Conservation (phyloP, 2,888 invertebrate species). For the Pedicia rivosa region DNA sequence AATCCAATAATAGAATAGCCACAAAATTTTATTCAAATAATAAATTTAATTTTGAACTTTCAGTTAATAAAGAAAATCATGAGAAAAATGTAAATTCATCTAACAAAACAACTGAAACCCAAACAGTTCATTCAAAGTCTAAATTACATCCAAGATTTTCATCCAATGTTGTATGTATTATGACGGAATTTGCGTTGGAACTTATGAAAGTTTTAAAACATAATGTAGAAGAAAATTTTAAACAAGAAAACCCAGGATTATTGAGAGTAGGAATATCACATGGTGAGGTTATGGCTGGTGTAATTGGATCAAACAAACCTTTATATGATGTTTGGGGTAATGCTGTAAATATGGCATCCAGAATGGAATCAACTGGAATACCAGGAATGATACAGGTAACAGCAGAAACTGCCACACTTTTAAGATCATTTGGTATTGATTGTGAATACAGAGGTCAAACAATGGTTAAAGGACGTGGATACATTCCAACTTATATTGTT, state of each 20-base stretch:
- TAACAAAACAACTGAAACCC: conserved; percentile 5
- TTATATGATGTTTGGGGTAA: conserved; percentile 96
- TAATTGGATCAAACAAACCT: conserved; percentile 86
- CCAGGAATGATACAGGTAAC: conserved; percentile 66
- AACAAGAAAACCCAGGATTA: conserved; percentile 23
- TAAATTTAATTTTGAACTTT: neutral
- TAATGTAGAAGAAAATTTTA: conserved; percentile 42
- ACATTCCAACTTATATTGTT: conserved; percentile 57
- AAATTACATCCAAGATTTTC: conserved; percentile 18
- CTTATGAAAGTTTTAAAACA: conserved; percentile 48
- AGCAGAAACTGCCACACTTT: conserved; percentile 49
- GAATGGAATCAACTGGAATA: conserved; percentile 87
- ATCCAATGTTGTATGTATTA: conserved; percentile 34
- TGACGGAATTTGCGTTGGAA: conserved; percentile 57
- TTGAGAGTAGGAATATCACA: conserved; percentile 58
- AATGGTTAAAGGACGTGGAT: conserved; percentile 48
- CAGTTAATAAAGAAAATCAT: neutral
- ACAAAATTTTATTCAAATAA: too few relatives aligned
- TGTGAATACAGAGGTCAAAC: conserved; percentile 55
- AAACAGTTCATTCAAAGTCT: conserved; percentile 9
- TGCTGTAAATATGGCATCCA: conserved; percentile 89
- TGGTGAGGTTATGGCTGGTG: conserved; percentile 85
- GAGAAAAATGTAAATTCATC: too few relatives aligned
- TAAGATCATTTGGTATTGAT: conserved; percentile 48
- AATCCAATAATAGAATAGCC: too few relatives aligned